Base-by-base conservation (phyloP, 2,888 invertebrate species). In the Nebria salina region DNA sequence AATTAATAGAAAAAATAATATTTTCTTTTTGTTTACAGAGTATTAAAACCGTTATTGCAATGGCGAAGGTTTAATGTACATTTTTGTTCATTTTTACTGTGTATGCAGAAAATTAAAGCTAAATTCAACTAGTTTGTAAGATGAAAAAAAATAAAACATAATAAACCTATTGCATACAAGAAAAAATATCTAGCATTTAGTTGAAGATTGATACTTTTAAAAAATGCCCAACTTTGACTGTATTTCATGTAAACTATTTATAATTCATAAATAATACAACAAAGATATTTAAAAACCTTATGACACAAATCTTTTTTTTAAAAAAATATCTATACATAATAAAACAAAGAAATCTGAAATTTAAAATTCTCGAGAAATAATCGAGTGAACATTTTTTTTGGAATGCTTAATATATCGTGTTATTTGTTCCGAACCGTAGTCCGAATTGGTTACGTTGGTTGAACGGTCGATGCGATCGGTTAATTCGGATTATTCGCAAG, bases 401-500 rank as follows among this genome's bases (percentile, higher is more conserved):
- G 54, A 54, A 70, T 70, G 15, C 11, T 70, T 25, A 70, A 70
- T 26, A 70, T 70, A 70, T 11, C 0, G 70, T 70, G 70, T 70
- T 70, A 70, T 70, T 70, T 11, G 25, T 26, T 4, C 70, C 70
- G 70, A 70, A 70, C 13, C 54, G 54, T 13, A 54, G 13, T 70
- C 70, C 70, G 15, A 70, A 70, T 11, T 70, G 70, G 25, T 70
- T 25, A 7, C 26, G 70, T 5, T 25, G 70, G 15, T 20, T 70
- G 25, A 26, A 26, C 11, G 70, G 84, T 54, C 54, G 54, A 54
- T 54, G 54, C 54, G 54, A 54, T 11, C 54, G 54, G 7, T 54
- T 54, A 85, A 94, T 89, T 75, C 95, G 92, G 76, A 96, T 85
- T n/a, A 96, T 91, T 80, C 96, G 92, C 76, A 95, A 90, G 87